Evolutionary conservation across 2,797 vertebrate genomes (phyloP).

Genomic region (Nasua narica): DNA sequence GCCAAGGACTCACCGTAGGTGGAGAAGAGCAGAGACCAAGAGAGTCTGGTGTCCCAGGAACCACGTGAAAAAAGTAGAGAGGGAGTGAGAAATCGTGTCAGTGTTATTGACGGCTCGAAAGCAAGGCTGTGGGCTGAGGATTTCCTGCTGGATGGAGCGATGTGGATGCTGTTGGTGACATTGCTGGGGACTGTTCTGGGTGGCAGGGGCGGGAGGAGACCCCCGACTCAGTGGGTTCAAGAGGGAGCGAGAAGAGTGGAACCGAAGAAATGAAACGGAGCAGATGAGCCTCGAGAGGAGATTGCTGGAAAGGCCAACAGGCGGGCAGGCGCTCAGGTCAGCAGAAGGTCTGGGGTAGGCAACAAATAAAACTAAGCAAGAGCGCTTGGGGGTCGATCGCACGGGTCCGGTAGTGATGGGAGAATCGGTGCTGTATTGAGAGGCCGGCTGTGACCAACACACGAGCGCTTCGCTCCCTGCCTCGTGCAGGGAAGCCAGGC

Average conservation of each 20-base stretch:
- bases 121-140: neutral
- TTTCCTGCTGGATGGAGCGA: neutral
- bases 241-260: neutral
- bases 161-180: neutral
- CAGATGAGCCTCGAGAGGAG: neutral
- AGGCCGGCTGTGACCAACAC: too few relatives aligned
- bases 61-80: neutral
- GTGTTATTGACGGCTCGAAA: neutral
- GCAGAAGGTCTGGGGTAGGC: neutral
- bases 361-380: neutral
- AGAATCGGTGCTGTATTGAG: neutral
- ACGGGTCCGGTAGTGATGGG: neutral
- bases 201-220: neutral
- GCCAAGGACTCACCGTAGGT: neutral
- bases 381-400: neutral
- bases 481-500: neutral
- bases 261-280: neutral
- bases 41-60: neutral
- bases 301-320: neutral
- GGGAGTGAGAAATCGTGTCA: neutral
- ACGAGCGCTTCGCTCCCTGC: too few relatives aligned
- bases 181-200: neutral
- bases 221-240: neutral
- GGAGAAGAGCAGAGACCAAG: neutral
- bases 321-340: neutral